Evolutionary conservation across 2,113 vertebrate genomes (phyloP).

Genomic region (Silurus asotus): DNA sequence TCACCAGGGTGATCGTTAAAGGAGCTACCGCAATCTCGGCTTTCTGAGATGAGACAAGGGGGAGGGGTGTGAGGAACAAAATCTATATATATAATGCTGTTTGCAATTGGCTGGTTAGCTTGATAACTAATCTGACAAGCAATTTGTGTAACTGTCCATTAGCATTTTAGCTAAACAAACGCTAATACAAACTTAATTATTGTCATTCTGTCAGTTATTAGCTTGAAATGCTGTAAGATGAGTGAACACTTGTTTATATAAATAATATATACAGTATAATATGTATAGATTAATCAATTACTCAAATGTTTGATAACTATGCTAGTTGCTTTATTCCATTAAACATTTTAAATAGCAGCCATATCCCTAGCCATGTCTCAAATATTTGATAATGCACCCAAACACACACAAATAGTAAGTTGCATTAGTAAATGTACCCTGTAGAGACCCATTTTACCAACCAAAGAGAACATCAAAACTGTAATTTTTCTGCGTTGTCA

Average conservation of each 20-base stretch:
- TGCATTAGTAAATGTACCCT: not conserved
- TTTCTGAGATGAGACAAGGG: slow-evolving; percentile 76
- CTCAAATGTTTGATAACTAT: not conserved
- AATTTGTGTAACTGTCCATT: too few species aligned
- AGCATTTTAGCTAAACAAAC: too few species aligned
- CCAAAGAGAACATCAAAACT: not conserved
- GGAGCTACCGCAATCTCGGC: slow-evolving; percentile 98
- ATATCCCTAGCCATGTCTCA: not conserved
- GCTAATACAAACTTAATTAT: too few species aligned
- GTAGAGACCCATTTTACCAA: not conserved
- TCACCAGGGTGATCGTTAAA: slow-evolving; percentile 95
- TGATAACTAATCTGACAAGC: too few species aligned
- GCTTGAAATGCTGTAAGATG: not conserved
- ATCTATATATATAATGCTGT: not conserved
- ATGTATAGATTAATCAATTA: not conserved
- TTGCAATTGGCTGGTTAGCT: too few species aligned
- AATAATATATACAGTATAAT: not conserved
- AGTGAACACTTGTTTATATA: not conserved
- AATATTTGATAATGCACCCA: not conserved
- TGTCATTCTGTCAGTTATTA: not conserved
- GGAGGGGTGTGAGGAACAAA: not conserved
- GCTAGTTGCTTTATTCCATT: not conserved
- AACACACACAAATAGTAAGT: not conserved
- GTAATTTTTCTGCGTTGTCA: not conserved
- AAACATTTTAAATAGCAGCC: not conserved